Percentiles rank a stretch among this genome's conserved stretches.
phyloP scores from a whole-genome alignment of 2,113 vertebrate genomes.

The Murina feae region DNA sequence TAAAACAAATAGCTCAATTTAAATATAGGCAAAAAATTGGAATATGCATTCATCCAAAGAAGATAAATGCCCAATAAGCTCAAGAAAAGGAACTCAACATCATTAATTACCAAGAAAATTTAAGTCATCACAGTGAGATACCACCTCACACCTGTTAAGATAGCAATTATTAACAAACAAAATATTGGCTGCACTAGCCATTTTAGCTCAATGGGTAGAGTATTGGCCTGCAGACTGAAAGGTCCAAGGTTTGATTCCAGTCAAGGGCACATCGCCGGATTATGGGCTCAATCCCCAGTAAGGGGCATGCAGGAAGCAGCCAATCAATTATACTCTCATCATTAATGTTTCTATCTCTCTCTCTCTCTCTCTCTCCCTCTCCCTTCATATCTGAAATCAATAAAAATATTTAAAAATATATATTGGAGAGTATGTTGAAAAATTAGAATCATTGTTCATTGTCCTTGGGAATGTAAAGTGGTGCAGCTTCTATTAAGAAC shows the following conservation, averaged over 20 bases:
- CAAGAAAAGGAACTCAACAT: not conserved
- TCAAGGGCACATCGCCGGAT: too few species aligned
- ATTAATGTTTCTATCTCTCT: too few species aligned
- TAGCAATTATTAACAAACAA: not conserved
- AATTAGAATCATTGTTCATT: not conserved
- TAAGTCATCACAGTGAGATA: not conserved
- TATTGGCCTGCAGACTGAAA: too few species aligned
- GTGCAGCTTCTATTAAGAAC: not conserved
- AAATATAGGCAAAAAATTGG: not conserved
- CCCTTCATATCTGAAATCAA: too few species aligned
- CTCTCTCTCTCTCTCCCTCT: too few species aligned
- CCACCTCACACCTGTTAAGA: not conserved
- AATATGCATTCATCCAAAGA: not conserved
- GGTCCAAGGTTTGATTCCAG: too few species aligned
- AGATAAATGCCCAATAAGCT: not conserved
- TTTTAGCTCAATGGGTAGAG: too few species aligned
- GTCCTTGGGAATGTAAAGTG: not conserved
- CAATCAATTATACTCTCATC: too few species aligned
- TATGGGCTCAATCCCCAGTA: too few species aligned
- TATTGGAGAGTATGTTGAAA: not conserved
- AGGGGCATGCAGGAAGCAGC: too few species aligned
- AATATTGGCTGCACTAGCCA: too few species aligned
- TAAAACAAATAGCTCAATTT: not conserved
- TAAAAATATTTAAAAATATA: not conserved
- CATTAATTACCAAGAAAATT: not conserved